Conservation (phyloP, 1,140 invertebrate species). For the Macrocentrus cingulum region DNA sequence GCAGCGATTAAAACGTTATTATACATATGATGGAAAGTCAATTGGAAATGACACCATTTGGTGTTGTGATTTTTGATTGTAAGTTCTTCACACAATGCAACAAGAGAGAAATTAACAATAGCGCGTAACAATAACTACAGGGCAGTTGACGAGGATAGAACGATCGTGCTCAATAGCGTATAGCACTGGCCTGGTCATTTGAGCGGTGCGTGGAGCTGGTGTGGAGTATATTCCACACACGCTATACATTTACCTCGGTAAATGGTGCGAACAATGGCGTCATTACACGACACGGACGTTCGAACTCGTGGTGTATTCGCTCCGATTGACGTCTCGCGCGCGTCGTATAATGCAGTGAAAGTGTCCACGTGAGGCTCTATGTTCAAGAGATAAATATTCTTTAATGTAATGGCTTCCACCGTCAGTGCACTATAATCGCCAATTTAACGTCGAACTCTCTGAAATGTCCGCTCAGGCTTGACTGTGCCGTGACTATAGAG, state of each 20-base stretch:
- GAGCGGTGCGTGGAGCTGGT: not conserved
- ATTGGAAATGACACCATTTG: too few relatives aligned
- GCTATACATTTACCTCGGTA: conserved; percentile 24
- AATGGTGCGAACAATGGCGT: conserved; percentile 28
- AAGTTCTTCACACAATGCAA: too few relatives aligned
- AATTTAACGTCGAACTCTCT: too few relatives aligned
- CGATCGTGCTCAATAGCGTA: conserved; percentile 6
- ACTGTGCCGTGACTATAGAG: too few relatives aligned
- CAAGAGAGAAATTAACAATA: conserved; percentile 19
- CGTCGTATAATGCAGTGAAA: not conserved
- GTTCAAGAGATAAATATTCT: too few relatives aligned
- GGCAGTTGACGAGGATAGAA: conserved; percentile 13
- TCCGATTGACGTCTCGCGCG: conserved; percentile 15
- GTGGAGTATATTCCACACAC: conserved; percentile 14
- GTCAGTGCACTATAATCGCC: conserved; percentile 20
- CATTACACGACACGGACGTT: conserved; percentile 18
- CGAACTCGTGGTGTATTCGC: not conserved
- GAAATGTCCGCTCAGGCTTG: too few relatives aligned
- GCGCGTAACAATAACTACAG: conserved; percentile 28
- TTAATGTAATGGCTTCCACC: too few relatives aligned
- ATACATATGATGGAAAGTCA: too few relatives aligned
- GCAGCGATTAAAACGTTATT: too few relatives aligned
- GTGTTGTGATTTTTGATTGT: too few relatives aligned
- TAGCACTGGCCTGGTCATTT: conserved; percentile 14
- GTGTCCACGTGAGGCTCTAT: not conserved